These are phyloP conservation scores for Aradophagus sp. DNA, from an alignment of 1,140 invertebrate species.

Conservation along the genomic window DNA sequence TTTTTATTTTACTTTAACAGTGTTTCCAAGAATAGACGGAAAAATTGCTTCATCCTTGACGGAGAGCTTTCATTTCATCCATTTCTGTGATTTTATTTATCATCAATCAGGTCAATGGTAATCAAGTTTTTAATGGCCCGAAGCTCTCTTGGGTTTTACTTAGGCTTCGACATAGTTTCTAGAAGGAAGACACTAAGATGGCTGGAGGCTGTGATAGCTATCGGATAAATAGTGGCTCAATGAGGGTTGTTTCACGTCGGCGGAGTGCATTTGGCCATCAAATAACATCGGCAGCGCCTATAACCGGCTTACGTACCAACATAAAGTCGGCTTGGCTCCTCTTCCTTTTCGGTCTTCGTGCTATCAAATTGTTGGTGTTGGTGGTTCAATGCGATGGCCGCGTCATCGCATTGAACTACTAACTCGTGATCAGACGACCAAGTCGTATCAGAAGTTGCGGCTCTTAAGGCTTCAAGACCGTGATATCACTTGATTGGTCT, in stretches of 20 bases:
- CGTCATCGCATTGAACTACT: conserved; percentile 70
- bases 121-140: conserved; percentile 17
- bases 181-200: conserved; percentile 26
- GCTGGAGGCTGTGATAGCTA: conserved; percentile 50
- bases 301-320: conserved; percentile 74
- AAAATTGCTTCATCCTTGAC: too few relatives aligned
- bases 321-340: conserved; percentile 72
- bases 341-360: conserved; percentile 65
- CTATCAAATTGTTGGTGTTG: conserved; percentile 50
- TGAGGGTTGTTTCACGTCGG: conserved; percentile 54
- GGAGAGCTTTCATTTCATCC: too few relatives aligned
- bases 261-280: conserved; percentile 76
- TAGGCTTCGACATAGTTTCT: conserved; percentile 17
- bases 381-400: conserved; percentile 45
- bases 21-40: too few relatives aligned
- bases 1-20: too few relatives aligned
- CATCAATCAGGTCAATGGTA: too few relatives aligned
- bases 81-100: too few relatives aligned
- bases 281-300: conserved; percentile 75
- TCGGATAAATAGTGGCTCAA: conserved; percentile 55
- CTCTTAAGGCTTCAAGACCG: conserved; percentile 69
- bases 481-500: conserved; percentile 75
- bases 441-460: conserved; percentile 73
- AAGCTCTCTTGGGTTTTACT: conserved; percentile 29
- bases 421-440: conserved; percentile 74